These are phyloP conservation scores for Psophia crepitans DNA, from an alignment of 2,113 vertebrate species.

Conservation along the genomic window DNA sequence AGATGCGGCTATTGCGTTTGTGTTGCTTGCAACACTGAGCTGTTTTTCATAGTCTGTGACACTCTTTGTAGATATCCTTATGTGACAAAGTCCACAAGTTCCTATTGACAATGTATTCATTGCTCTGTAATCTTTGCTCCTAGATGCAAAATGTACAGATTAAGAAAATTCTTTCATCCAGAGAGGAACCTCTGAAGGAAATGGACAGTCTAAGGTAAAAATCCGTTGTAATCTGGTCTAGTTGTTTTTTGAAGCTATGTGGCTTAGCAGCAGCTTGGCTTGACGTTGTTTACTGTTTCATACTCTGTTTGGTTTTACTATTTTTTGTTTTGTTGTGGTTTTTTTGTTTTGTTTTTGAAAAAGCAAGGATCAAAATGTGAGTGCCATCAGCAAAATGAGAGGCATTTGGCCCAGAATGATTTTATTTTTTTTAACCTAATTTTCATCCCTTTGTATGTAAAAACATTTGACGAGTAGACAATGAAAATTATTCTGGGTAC, in stretches of 20 bases:
- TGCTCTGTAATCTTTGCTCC: not conserved
- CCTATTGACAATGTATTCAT: not conserved
- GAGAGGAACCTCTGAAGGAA: slow-evolving; percentile 74
- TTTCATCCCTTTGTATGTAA: not conserved
- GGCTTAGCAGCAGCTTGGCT: not conserved
- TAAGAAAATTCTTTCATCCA: slow-evolving; percentile 74
- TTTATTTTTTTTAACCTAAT: not conserved
- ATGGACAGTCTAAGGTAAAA: slow-evolving; percentile 78
- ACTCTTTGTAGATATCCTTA: not conserved
- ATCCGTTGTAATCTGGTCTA: not conserved
- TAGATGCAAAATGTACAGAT: slow-evolving; percentile 81
- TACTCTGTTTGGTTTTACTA: not conserved
- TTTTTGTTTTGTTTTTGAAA: not conserved
- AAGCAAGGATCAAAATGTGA: not conserved
- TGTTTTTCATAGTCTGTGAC: not conserved
- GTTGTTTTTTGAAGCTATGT: not conserved
- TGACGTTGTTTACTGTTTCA: not conserved
- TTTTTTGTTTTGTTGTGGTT: no score
- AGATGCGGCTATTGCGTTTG: not conserved
- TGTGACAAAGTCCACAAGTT: not conserved
- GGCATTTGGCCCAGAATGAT: not conserved
- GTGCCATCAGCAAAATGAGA: not conserved
- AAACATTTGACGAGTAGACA: not conserved
- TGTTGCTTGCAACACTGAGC: not conserved
- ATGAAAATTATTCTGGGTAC: not conserved